These are phyloP conservation scores for Sinelater perroti DNA, from an alignment of 2,888 invertebrate species.

Conservation along the genomic window DNA sequence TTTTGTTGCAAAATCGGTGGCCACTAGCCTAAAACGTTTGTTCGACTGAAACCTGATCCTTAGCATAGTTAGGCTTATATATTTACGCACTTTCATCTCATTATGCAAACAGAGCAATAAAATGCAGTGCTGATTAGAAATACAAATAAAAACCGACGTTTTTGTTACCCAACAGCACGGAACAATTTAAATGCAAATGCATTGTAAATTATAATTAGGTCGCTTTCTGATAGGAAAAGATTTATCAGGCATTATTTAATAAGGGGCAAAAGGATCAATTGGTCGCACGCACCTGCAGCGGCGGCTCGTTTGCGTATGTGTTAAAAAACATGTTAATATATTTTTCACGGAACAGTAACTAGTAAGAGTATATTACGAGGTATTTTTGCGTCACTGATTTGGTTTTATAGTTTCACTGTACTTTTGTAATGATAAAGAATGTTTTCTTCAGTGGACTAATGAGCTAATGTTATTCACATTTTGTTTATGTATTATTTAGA, in stretches of 20 bases:
- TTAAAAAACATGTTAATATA: not conserved
- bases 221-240: slow-evolving; percentile 16
- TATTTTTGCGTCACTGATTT: too few relatives aligned
- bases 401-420: too few relatives aligned
- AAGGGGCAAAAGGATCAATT: not conserved
- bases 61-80: not conserved
- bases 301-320: too few relatives aligned
- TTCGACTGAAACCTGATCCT: slow-evolving; percentile 5
- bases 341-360: not conserved
- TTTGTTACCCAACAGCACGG: not conserved
- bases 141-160: slow-evolving; percentile 1
- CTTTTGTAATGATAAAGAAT: too few relatives aligned
- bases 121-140: not conserved
- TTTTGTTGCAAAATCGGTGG: too few relatives aligned
- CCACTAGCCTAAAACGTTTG: too few relatives aligned
- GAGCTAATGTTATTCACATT: too few relatives aligned
- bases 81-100: slow-evolving; percentile 17
- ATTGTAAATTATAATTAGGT: slow-evolving; percentile 2
- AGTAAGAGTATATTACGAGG: not conserved
- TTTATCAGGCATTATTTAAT: not conserved
- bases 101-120: not conserved
- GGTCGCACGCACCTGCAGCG: too few relatives aligned
- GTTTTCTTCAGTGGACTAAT: too few relatives aligned
- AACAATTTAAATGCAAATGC: slow-evolving; percentile 4
- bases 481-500: too few relatives aligned